Base-by-base conservation (phyloP, 2,797 vertebrate species). In the Diceros bicornis region DNA sequence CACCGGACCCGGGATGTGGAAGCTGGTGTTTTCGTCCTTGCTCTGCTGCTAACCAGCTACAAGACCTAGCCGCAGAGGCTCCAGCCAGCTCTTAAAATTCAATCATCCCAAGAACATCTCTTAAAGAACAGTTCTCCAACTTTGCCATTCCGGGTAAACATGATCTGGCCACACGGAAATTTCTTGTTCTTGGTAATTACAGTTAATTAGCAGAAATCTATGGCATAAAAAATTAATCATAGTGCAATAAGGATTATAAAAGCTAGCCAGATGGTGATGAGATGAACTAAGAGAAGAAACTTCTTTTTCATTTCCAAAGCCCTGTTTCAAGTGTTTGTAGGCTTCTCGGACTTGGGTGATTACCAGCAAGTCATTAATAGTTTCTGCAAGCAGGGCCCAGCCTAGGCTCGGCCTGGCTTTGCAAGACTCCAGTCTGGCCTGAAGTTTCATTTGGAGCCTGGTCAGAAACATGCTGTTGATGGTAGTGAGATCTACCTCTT, bases 221-320 rank as follows among this genome's bases (percentile, higher is more conserved):
- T 79, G 95, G 96, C 96, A 97, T 94, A 92, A 96, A 97, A 96
- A 95, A 97, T 97, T 95, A 97, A 97, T 98, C 96, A 94, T 12
- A 91, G 91, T 59, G 93, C 94, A 96, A 71, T 66, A 83, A 92
- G 77, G 50, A 96, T 95, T 94, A 69, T 96, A 92, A 97, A 96
- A 91, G 59, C 94, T 94, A 95, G 75, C 97, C 96, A 98, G 97
- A 96, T 97, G 97, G 97, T 74, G 96, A 96, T 41, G 94, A 74
- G 85, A 95, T 68, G 92, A 97, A 91, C 77, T 86, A 96, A 97
- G 94, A 95, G 91, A 93, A 97, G 89, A 96, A 97, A 96, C 84
- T 89, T 95, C 57, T 91, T 89, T 97, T 97, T 75, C 69, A 71
- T 68, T 93, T 97, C 88, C 85, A 85, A 97, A 87, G 72, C 68